Base-by-base conservation (phyloP, 2,113 vertebrate species). In the Motacilla alba region DNA sequence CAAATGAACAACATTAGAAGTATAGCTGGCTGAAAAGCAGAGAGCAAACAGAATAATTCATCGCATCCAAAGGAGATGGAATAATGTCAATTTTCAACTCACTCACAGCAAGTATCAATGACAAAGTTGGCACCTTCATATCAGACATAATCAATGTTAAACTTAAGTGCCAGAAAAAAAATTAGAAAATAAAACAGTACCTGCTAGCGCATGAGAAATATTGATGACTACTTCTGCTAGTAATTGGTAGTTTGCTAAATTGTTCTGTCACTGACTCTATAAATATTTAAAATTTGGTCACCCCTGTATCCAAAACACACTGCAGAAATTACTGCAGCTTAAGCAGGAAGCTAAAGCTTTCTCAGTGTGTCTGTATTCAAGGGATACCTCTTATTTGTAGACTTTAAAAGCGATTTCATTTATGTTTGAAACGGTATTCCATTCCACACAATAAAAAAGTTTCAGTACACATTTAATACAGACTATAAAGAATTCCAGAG, bases 31-130 rank as follows among this genome's bases (percentile, higher is more conserved):
- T 69, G 79, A 95, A 93, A 89, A 56, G 86, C 86, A 91, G 68
- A 84, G 92, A 87, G 74, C 58, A 94, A 94, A 95, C 83, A 80
- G 83, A 89, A 91, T 94, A 76, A 95, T 85, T 96, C 94, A 74
- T 81, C 1, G 3, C n/a, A 93, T 82, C 85, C 86, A 93, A 94
- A 94, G 76, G 59, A 94, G 72, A 90, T 43, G 49, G 84, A 95
- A 89, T 31, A 75, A 59, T 13, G 30, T 84, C 56, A 59, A 76
- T 95, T 96, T 95, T 81, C 80, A 52, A 18, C 53, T 85, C 67
- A 33, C 59, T 66, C 53, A 87, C 46, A 74, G 90, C 70, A 94
- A 92, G 75, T 64, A 93, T 83, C 2, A 0, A 73, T 74, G 63
- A 87, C 67, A 81, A 89, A 94, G 88, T 53, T 39, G 3, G 67